These are phyloP conservation scores for Chloropsis hardwickii DNA, from an alignment of 2,113 vertebrate genomes.

Conservation along the genomic window DNA sequence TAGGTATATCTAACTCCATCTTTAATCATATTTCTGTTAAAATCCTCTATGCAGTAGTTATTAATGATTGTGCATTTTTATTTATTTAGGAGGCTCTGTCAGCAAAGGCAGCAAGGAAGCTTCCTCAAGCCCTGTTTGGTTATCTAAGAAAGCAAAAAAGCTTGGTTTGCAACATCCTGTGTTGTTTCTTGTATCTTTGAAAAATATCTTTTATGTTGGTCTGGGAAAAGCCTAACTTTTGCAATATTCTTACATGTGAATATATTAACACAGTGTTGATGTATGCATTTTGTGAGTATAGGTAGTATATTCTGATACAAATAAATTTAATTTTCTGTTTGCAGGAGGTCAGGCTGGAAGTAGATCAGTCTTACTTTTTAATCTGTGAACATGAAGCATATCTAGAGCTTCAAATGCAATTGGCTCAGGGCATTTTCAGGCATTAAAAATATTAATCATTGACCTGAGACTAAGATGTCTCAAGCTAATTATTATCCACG, in stretches of 20 bases:
- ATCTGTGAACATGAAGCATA: neutral
- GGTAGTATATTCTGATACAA: neutral
- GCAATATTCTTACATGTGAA: fast-evolving
- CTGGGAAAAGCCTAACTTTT: neutral
- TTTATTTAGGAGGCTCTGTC: neutral
- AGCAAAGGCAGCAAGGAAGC: neutral
- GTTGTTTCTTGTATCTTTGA: neutral
- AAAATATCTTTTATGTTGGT: neutral
- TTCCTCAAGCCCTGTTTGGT: neutral
- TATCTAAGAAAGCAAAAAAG: neutral
- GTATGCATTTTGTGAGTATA: neutral
- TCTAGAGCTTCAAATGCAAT: neutral
- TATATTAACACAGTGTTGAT: neutral
- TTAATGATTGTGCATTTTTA: neutral
- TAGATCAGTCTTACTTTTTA: neutral
- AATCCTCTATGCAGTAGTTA: neutral
- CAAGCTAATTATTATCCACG: neutral
- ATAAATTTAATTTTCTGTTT: neutral
- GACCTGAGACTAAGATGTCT: neutral
- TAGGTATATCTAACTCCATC: neutral
- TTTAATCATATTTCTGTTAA: neutral
- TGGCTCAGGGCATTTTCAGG: neutral
- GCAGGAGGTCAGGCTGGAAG: neutral
- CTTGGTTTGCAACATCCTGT: neutral
- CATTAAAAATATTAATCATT: conserved; percentile 11